Evolutionary conservation across 2,888 invertebrate genomes (phyloP).

Genomic region (Eudasyphora cyanicolor): DNA sequence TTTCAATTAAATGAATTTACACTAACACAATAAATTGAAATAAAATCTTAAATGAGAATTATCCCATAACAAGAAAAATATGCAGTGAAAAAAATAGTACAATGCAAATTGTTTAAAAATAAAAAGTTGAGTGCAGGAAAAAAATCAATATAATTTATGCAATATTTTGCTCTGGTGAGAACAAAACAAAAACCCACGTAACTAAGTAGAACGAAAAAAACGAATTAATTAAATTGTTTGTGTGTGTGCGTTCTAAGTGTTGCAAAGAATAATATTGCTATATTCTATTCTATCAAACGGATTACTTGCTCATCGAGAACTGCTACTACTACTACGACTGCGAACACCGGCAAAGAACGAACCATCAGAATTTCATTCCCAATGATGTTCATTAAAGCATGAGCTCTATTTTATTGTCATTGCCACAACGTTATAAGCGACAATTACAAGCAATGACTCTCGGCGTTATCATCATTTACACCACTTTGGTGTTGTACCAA

Average conservation of each 20-base stretch:
- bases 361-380: constrained; percentile 40
- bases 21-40: not conserved
- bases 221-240: not conserved
- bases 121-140: not conserved
- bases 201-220: not conserved
- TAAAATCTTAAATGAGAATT: not conserved
- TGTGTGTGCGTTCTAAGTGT: not conserved
- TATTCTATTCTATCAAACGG: not conserved
- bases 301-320: not conserved
- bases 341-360: not conserved
- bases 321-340: not conserved
- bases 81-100: not conserved
- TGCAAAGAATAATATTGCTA: not conserved
- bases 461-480: constrained; percentile 79
- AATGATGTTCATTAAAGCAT: constrained; percentile 74
- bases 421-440: constrained; percentile 80
- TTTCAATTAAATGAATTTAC: not conserved
- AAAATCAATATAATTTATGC: no score
- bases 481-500: constrained; percentile 79
- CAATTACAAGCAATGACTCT: constrained; percentile 80
- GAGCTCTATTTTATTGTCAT: constrained; percentile 79
- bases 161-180: no score
- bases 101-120: not conserved
- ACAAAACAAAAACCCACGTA: not conserved
- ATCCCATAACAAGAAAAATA: not conserved